Evolutionary conservation across 2,888 invertebrate species (phyloP).

Genomic region (Sylvicola fuscatus): DNA sequence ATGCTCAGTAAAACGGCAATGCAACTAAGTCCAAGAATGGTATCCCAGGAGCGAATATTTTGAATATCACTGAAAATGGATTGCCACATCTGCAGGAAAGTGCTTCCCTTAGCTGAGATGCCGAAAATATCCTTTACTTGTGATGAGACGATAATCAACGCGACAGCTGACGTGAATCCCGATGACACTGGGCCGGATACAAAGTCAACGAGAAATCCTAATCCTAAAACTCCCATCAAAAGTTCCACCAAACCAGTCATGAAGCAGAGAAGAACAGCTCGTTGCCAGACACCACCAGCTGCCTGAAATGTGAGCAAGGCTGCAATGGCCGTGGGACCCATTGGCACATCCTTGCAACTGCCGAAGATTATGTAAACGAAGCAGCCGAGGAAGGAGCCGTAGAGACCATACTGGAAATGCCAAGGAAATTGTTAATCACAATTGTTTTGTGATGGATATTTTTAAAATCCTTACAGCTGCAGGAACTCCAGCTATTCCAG

Average conservation of each 20-base stretch:
- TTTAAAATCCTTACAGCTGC: constrained; percentile 30
- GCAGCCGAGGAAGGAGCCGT: constrained; percentile 83
- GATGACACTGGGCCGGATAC: constrained; percentile 78
- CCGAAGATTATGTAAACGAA: constrained; percentile 81
- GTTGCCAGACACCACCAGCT: constrained; percentile 34
- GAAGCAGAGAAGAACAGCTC: constrained; percentile 53
- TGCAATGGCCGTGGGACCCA: constrained; percentile 84
- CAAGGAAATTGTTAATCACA: not conserved
- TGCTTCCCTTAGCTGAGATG: constrained; percentile 46
- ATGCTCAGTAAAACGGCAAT: constrained; percentile 55
- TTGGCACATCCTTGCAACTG: constrained; percentile 79
- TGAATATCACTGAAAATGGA: constrained; percentile 47
- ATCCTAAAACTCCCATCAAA: constrained; percentile 61
- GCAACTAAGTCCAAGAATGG: constrained; percentile 51
- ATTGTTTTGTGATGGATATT: constrained; percentile 1
- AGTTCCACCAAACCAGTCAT: constrained; percentile 53
- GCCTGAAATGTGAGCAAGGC: constrained; percentile 69
- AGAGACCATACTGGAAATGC: constrained; percentile 56
- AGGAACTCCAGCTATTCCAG: constrained; percentile 58
- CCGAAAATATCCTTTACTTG: constrained; percentile 70
- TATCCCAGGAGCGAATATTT: constrained; percentile 46
- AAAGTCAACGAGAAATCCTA: constrained; percentile 75
- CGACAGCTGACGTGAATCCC: constrained; percentile 79
- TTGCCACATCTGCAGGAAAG: constrained; percentile 59
- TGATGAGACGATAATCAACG: constrained; percentile 72